These are phyloP conservation scores for Apotomis turbidana DNA, from an alignment of 2,888 invertebrate species.

Conservation along the genomic window DNA sequence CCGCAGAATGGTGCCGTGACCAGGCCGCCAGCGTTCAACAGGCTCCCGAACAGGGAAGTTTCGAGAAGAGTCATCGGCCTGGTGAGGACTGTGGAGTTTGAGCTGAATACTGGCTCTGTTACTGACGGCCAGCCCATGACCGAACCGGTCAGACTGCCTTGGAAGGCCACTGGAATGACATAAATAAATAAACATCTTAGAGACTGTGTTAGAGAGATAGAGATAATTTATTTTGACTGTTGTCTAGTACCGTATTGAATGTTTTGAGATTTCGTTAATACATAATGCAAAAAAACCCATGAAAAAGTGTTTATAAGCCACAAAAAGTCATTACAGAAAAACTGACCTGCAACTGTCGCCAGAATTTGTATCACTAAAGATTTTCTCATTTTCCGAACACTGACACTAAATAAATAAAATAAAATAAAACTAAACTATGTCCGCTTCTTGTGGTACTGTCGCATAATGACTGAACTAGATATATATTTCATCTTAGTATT, in stretches of 20 bases:
- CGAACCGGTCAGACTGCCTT: constrained; percentile 67
- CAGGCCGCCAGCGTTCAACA: constrained; percentile 69
- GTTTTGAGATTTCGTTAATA: too few species aligned
- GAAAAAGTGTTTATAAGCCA: too few species aligned
- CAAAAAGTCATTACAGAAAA: too few species aligned
- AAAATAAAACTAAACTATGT: too few species aligned
- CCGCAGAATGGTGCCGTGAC: constrained; percentile 69
- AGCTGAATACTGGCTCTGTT: constrained; percentile 64
- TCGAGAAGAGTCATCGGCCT: constrained; percentile 64
- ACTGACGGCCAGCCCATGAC: constrained; percentile 74
- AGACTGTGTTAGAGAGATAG: too few species aligned
- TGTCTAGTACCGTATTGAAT: too few species aligned
- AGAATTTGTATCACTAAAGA: constrained; percentile 27
- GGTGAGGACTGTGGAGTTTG: constrained; percentile 67
- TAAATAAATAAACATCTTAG: background rate
- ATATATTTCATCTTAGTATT: background rate
- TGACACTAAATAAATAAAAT: background rate
- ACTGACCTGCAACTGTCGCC: constrained; percentile 20
- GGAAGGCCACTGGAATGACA: constrained; percentile 62
- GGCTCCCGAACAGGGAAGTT: constrained; percentile 69
- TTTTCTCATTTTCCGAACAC: constrained; percentile 25
- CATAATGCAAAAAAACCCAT: too few species aligned
- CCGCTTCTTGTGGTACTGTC: background rate
- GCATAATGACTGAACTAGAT: background rate
- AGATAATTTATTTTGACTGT: too few species aligned